Conservation (phyloP, 2,113 vertebrate species). For the Hippocampus abdominalis region DNA sequence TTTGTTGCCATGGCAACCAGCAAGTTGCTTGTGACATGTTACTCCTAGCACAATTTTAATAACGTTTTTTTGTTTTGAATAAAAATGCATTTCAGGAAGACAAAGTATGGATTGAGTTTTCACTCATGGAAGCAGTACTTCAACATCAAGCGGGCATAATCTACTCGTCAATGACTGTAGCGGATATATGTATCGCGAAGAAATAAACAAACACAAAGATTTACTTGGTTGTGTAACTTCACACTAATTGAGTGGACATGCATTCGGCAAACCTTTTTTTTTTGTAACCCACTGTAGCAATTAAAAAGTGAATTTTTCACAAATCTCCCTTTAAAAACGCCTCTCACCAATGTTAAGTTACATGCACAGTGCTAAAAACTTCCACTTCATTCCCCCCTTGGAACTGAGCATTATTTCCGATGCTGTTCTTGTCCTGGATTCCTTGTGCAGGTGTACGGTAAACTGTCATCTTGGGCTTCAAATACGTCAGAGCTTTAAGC, state of each 20-base stretch:
- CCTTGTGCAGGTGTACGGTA: neutral
- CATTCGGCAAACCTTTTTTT: too few relatives aligned
- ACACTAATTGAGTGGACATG: too few relatives aligned
- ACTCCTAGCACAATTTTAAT: too few relatives aligned
- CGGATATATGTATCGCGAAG: neutral
- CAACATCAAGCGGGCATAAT: neutral
- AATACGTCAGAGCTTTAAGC: conserved; percentile 27
- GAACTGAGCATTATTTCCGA: neutral
- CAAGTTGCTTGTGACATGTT: too few relatives aligned
- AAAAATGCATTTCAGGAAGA: too few relatives aligned
- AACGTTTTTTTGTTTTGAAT: too few relatives aligned
- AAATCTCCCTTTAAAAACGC: neutral
- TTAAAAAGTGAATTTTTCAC: neutral
- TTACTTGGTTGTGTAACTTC: neutral
- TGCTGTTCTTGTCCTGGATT: neutral
- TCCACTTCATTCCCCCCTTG: neutral
- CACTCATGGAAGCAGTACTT: neutral
- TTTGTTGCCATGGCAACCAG: too few relatives aligned
- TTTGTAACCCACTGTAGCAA: neutral
- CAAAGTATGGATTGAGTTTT: neutral
- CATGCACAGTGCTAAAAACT: neutral
- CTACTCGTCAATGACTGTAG: neutral
- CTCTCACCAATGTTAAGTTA: neutral
- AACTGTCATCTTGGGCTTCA: conserved; percentile 1
- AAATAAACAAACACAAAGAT: neutral